Base-by-base conservation (phyloP, 2,888 invertebrate species). In the Mechanitis mazaeus region DNA sequence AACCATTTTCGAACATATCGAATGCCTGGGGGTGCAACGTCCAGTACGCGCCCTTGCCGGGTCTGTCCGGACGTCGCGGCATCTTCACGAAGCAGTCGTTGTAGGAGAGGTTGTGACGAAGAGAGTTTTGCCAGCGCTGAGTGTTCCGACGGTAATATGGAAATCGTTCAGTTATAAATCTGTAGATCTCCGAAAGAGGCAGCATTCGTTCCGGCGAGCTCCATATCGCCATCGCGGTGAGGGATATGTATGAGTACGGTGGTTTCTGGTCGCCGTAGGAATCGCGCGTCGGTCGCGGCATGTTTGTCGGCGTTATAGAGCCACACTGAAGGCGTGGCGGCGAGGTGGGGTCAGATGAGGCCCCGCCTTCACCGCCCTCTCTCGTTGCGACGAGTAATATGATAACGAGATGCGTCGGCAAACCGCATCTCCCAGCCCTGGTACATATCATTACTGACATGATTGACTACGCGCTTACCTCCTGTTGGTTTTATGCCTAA, bases 151-250 rank as follows among this genome's bases (percentile, higher is more conserved):
- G 91, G 83, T 96, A 96, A 80, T 95, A 96, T 12, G 96, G 95
- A 59, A 74, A 74, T 56, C 74, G 68, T 80, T 97, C 96, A 89
- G 95, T 96, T 83, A 97, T 97, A 88, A 96, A 97, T 79, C 95
- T 94, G 91, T 97, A 97, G 79, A 97, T 97, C 71, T 80, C 80
- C 46, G 80, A 80, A 69, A 84, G 75, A 59, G 96, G 95, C 74
- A 97, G 91, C 97, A 98, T 98, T 86, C 98, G 97, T 83, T 98
- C 98, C 47, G 95, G 93, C 28, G 96, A 97, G 77, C 95, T 95
- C 94, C 98, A 97, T 75, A 98, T 98, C 64, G 99, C 99, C 99
- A 99, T 99, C 65, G 98, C 98, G 47, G 98, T 99, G 70, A 99
- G 91, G 55, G 98, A 98, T 80, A 99, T 99, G 90, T 99, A 99